phyloP scores from a whole-genome alignment of 2,888 invertebrate species.

The Iphiclides podalirius region DNA sequence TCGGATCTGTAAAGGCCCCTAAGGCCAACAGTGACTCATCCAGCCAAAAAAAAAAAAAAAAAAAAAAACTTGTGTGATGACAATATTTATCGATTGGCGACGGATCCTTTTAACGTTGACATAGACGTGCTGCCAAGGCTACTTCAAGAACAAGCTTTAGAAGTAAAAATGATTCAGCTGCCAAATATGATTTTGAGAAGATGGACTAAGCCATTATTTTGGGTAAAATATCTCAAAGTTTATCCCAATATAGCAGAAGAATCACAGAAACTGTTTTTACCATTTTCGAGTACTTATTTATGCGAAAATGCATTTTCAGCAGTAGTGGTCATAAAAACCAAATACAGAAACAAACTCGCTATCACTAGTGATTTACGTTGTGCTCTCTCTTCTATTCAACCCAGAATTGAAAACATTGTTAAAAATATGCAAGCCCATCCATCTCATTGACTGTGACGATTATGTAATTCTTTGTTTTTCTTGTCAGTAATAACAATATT shows the following conservation, averaged over 20 bases:
- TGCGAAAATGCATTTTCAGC: constrained; percentile 22
- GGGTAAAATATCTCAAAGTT: constrained; percentile 28
- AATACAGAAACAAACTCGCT: too few species aligned
- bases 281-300: constrained; percentile 21
- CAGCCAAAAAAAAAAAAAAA: too few species aligned
- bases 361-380: constrained; percentile 25
- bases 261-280: constrained; percentile 27
- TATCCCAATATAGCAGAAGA: constrained; percentile 25
- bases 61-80: constrained; percentile 24
- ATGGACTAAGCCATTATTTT: constrained; percentile 25
- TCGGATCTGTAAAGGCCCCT: too few species aligned
- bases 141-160: constrained; percentile 25
- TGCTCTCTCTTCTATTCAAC: constrained; percentile 25
- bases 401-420: constrained; percentile 25
- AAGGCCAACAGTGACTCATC: too few species aligned
- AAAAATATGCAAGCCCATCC: constrained; percentile 27
- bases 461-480: too few species aligned
- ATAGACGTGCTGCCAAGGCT: constrained; percentile 3
- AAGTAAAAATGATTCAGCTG: constrained; percentile 28
- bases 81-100: constrained; percentile 25
- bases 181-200: constrained; percentile 28
- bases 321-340: too few species aligned
- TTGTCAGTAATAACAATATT: too few species aligned
- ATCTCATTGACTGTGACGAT: constrained; percentile 21
- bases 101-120: constrained; percentile 25